These are phyloP conservation scores for Lepidocyrtinus sp. DNA, from an alignment of 2,888 invertebrate species.

Conservation along the genomic window DNA sequence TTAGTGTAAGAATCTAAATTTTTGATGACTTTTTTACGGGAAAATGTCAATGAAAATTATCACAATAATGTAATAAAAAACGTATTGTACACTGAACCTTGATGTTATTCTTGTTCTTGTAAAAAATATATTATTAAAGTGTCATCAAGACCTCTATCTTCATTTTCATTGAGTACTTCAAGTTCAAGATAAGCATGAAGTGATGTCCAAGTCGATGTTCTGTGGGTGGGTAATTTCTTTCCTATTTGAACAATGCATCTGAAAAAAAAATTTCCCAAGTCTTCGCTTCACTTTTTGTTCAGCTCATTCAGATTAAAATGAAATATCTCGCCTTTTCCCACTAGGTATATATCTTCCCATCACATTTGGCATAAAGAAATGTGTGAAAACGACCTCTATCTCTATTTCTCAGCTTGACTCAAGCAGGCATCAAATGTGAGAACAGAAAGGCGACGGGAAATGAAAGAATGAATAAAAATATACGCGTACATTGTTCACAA, in stretches of 20 bases:
- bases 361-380: background rate
- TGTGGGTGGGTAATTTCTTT: background rate
- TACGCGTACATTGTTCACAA: too few relatives aligned
- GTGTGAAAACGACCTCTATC: background rate
- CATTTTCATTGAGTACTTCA: background rate
- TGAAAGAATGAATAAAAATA: background rate
- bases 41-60: constrained; percentile 17
- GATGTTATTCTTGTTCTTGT: background rate
- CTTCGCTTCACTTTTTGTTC: too few relatives aligned
- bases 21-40: background rate
- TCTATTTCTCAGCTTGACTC: background rate
- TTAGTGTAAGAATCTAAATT: background rate
- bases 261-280: background rate
- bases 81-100: background rate
- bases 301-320: background rate
- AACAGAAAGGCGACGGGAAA: background rate
- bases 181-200: background rate
- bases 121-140: constrained; percentile 25
- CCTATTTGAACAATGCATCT: background rate
- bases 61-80: background rate
- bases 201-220: too few relatives aligned
- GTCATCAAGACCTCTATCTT: constrained; percentile 38
- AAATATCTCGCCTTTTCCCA: background rate
- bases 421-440: background rate
- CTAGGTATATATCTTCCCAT: background rate